Evolutionary conservation across 2,113 vertebrate species (phyloP).

Genomic region (Mormoops blainvillei): DNA sequence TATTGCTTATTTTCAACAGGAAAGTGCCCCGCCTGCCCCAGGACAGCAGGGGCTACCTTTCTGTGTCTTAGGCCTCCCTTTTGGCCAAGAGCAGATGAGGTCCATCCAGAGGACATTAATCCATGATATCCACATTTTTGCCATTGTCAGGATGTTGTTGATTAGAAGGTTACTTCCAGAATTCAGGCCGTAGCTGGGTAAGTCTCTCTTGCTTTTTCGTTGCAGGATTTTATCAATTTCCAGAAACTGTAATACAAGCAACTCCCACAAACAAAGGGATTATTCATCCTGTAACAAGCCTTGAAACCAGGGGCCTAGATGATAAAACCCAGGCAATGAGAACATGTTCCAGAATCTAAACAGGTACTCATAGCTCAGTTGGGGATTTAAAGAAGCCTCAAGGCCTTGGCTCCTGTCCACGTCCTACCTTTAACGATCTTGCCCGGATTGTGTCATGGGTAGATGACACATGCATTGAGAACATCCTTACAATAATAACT

Average conservation of each 20-base stretch:
- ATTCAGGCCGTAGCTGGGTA: background rate
- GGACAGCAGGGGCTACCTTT: background rate
- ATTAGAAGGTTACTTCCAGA: background rate
- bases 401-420: background rate
- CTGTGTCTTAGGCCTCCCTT: background rate
- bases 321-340: conserved; percentile 8
- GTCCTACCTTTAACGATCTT: background rate
- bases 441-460: background rate
- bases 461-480: background rate
- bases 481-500: background rate
- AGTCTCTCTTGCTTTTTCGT: background rate
- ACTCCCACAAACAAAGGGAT: background rate
- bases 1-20: background rate
- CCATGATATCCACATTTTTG: background rate
- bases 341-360: background rate
- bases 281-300: background rate
- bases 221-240: background rate
- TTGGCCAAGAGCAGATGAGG: background rate
- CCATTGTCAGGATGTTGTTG: background rate
- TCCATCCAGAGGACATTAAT: background rate
- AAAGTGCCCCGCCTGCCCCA: background rate
- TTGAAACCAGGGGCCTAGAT: background rate
- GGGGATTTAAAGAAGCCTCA: background rate
- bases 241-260: background rate
- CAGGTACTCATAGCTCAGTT: background rate